A percentile compares a stretch with the other conserved stretches of the same genome.
Evolutionary conservation across 2,888 invertebrate species (phyloP).

Genomic region (Trachelus troglodyta): DNA sequence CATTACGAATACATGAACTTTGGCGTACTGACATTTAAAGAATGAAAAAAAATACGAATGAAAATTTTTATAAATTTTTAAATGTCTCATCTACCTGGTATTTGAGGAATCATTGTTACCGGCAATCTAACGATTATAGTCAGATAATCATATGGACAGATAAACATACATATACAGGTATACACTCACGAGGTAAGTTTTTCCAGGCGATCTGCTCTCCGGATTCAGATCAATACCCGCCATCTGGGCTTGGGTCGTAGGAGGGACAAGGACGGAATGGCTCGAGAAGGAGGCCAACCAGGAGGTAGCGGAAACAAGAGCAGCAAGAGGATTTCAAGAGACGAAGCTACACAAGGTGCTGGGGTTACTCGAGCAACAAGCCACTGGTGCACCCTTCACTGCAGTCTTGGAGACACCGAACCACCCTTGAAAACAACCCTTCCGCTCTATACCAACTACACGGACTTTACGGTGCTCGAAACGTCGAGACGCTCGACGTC

Average conservation of each 20-base stretch:
- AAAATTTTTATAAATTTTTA: background rate
- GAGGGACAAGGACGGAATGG: slow-evolving; percentile 30
- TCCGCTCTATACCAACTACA: background rate
- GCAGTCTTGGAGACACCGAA: slow-evolving; percentile 32
- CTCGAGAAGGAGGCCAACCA: slow-evolving; percentile 26
- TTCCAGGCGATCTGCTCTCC: slow-evolving; percentile 60
- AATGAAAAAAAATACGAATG: background rate
- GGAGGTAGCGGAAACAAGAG: slow-evolving; percentile 38
- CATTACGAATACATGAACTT: background rate
- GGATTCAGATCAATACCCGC: slow-evolving; percentile 63
- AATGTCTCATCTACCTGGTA: background rate
- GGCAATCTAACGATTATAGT: background rate
- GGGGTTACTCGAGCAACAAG: slow-evolving; percentile 60
- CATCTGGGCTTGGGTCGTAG: slow-evolving; percentile 54
- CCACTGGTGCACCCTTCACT: slow-evolving; percentile 42
- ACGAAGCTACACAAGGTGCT: slow-evolving; percentile 37
- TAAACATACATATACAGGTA: slow-evolving; percentile 44
- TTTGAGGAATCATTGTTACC: background rate
- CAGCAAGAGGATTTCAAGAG: slow-evolving; percentile 25
- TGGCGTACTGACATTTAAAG: background rate
- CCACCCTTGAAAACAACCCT: slow-evolving; percentile 13
- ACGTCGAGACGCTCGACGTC: background rate
- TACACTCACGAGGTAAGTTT: slow-evolving; percentile 55
- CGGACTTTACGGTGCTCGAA: background rate
- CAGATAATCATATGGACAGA: slow-evolving; percentile 4